Base-by-base conservation (phyloP, 2,113 vertebrate genomes). In the Danionella cerebrum region DNA sequence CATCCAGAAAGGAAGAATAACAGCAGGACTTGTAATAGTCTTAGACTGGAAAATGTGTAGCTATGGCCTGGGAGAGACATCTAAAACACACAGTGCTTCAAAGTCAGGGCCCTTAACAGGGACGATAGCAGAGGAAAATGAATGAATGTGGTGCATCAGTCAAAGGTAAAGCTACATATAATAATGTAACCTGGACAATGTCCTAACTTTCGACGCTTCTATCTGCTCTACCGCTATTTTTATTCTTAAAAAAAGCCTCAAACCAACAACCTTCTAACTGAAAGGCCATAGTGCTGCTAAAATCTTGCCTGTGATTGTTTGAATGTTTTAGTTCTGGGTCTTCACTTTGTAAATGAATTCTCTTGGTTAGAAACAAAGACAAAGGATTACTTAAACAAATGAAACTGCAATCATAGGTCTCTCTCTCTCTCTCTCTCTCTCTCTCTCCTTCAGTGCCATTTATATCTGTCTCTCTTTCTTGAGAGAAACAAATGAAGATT, bases 401-500 rank as follows among this genome's bases (percentile, higher is more conserved):
- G n/a, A n/a, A 33, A n/a, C 2, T 35, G 33, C 19, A 48, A 48
- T 48, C 25, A 13, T 3, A 60, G 39, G 39, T 24, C 14, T 63
- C 27, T 29, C 18, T 60, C 10, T 3, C 19, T 16, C 25, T 3
- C 27, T 3, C 18, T 35, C 18, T 47, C 18, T 60, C 41, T 35
- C 12, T 47, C 2, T 45, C 25, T 11, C 22, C 2, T 12, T 51
- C n/a, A n/a, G n/a, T n/a, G n/a, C n/a, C n/a, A n/a, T 6, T 24
- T n/a, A 6, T 54, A 3, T 21, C n/a, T 33, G 2, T 42, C 18
- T 48, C 33, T 58, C n/a, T 44, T 27, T 24, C 14, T 29, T 39
- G 57, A 10, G 50, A 50, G 51, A 31, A 33, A 55, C n/a, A 29
- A 29, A 50, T 51, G 35, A 69, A 71, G 65, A 70, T 67, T 54